phyloP scores from a whole-genome alignment of 1,140 invertebrate species.

The Micrasema longulum region DNA sequence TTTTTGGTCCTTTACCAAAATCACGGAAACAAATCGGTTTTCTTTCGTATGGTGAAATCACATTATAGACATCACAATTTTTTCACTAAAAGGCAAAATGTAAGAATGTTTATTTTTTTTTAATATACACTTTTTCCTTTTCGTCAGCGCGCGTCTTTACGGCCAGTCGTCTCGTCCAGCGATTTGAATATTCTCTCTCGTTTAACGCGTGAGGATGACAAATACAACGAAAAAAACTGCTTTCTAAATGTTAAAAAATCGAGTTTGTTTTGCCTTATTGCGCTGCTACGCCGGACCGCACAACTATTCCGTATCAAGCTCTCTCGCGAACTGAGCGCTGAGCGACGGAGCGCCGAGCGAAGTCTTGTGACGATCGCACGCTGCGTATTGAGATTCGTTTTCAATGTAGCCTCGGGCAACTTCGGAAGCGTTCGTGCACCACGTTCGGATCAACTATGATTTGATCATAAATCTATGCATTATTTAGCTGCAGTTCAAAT shows the following conservation, averaged over 20 bases:
- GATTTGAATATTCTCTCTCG: slow-evolving; percentile 29
- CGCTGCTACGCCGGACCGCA: slow-evolving; percentile 24
- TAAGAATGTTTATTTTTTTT: slow-evolving; percentile 33
- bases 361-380: slow-evolving; percentile 4
- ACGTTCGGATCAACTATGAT: slow-evolving; percentile 23
- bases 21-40: slow-evolving; percentile 41
- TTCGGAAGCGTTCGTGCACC: slow-evolving; percentile 41
- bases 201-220: slow-evolving; percentile 31
- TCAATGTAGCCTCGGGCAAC: slow-evolving; percentile 40
- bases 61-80: slow-evolving; percentile 39
- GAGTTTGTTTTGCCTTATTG: slow-evolving; percentile 36
- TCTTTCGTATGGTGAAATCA: slow-evolving; percentile 39
- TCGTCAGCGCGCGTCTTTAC: slow-evolving; percentile 39
- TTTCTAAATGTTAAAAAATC: slow-evolving; percentile 44
- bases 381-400: slow-evolving; percentile 34
- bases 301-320: slow-evolving; percentile 38
- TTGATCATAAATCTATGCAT: not conserved
- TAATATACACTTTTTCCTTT: slow-evolving; percentile 41
- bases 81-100: slow-evolving; percentile 44
- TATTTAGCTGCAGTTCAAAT: not conserved
- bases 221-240: slow-evolving; percentile 37
- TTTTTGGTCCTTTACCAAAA: slow-evolving; percentile 44
- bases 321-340: slow-evolving; percentile 40
- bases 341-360: slow-evolving; percentile 2
- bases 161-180: slow-evolving; percentile 32